A percentile compares a stretch with the other conserved stretches of the same genome.
These are phyloP conservation scores for Meganola albula DNA, from an alignment of 2,888 invertebrate genomes.

Conservation along the genomic window DNA sequence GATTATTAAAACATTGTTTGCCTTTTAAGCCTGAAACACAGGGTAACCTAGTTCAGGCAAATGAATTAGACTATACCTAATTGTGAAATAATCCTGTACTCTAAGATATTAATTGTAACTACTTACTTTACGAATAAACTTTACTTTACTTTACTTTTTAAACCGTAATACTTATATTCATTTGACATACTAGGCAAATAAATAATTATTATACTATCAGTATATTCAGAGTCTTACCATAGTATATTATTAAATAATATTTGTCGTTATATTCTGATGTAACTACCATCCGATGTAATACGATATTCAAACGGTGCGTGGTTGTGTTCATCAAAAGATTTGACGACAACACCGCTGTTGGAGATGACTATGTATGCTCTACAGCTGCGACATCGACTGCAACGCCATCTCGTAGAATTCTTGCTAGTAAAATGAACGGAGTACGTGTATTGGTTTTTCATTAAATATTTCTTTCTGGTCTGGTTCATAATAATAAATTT, in stretches of 20 bases:
- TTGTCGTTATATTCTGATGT: not conserved
- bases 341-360: not conserved
- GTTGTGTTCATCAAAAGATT: slow-evolving; percentile 4
- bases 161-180: too few species aligned
- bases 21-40: too few species aligned
- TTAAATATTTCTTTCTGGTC: slow-evolving; percentile 5
- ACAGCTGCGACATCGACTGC: not conserved
- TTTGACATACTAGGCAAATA: too few species aligned
- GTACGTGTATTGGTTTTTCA: slow-evolving; percentile 5
- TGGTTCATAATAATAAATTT: not conserved
- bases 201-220: too few species aligned
- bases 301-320: slow-evolving; percentile 2
- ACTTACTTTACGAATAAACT: too few species aligned
- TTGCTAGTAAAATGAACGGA: not conserved
- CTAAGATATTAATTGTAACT: too few species aligned
- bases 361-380: not conserved
- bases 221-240: too few species aligned
- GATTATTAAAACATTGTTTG: slow-evolving; percentile 4
- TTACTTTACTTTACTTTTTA: too few species aligned
- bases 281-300: not conserved
- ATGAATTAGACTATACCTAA: too few species aligned
- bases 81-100: too few species aligned
- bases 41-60: too few species aligned
- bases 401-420: not conserved
- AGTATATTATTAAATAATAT: too few species aligned